phyloP scores from a whole-genome alignment of 2,113 vertebrate species.

The Mustela lutreola region DNA sequence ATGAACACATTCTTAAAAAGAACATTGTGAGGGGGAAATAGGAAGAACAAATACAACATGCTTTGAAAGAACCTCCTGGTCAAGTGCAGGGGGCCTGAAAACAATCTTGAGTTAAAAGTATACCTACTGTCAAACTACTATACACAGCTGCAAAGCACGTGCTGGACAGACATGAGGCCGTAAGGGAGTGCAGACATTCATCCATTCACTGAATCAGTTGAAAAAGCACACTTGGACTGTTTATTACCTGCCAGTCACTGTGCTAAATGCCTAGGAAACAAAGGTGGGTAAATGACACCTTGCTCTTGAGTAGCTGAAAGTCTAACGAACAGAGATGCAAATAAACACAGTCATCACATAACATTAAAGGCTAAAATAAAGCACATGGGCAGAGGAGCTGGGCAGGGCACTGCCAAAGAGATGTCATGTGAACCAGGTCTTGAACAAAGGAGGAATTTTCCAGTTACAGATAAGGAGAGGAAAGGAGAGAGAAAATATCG shows the following conservation, averaged over 20 bases:
- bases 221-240: background rate
- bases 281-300: background rate
- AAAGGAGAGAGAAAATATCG: background rate
- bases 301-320: background rate
- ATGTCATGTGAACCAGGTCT: background rate
- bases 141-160: background rate
- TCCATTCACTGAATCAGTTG: background rate
- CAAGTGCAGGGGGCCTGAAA: background rate
- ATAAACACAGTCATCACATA: background rate
- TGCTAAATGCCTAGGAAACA: background rate
- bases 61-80: background rate
- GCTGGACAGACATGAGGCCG: background rate
- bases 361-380: background rate
- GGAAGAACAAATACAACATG: background rate
- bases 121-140: background rate
- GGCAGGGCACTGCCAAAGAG: background rate
- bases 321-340: background rate
- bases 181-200: background rate
- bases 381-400: background rate
- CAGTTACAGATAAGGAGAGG: background rate
- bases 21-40: background rate
- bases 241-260: background rate
- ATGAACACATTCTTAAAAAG: background rate
- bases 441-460: background rate
- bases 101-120: background rate